These are phyloP conservation scores for Acleris holmiana DNA, from an alignment of 2,888 invertebrate species.

Conservation along the genomic window DNA sequence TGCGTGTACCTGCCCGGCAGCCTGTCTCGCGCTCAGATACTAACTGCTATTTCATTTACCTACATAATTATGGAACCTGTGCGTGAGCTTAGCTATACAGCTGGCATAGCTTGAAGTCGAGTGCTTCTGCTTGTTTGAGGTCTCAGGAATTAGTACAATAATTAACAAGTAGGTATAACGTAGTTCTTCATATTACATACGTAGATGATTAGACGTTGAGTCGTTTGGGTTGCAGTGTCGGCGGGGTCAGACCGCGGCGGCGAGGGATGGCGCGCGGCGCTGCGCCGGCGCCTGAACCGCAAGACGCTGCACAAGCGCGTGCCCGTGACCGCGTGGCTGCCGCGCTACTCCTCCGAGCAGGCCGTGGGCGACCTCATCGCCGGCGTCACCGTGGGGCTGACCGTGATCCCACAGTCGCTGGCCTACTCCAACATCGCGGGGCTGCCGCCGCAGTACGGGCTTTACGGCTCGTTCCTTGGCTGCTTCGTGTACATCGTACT, in stretches of 20 bases:
- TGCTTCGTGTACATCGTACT: conserved; percentile 95
- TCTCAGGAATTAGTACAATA: too few species aligned
- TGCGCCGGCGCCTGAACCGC: conserved; percentile 85
- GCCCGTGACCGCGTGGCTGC: conserved; percentile 91
- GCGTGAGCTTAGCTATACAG: too few species aligned
- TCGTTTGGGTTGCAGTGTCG: conserved; percentile 70
- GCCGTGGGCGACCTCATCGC: conserved; percentile 95
- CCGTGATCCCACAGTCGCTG: conserved; percentile 95
- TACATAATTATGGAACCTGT: too few species aligned
- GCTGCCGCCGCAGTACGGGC: conserved; percentile 92
- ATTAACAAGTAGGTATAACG: too few species aligned
- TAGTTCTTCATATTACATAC: too few species aligned
- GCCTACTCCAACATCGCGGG: conserved; percentile 93
- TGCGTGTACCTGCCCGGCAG: too few species aligned
- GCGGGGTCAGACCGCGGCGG: conserved; percentile 64
- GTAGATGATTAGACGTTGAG: too few species aligned
- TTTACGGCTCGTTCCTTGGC: conserved; percentile 97
- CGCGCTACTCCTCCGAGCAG: conserved; percentile 88
- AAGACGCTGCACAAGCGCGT: conserved; percentile 89
- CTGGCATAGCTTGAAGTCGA: too few species aligned
- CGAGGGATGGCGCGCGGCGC: conserved; percentile 67
- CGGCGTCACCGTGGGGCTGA: conserved; percentile 95
- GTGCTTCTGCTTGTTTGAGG: too few species aligned
- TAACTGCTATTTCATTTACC: too few species aligned
- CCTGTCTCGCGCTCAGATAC: too few species aligned